Evolutionary conservation across 1,140 invertebrate species (phyloP).

Genomic region (Drosophila nebulosa): DNA sequence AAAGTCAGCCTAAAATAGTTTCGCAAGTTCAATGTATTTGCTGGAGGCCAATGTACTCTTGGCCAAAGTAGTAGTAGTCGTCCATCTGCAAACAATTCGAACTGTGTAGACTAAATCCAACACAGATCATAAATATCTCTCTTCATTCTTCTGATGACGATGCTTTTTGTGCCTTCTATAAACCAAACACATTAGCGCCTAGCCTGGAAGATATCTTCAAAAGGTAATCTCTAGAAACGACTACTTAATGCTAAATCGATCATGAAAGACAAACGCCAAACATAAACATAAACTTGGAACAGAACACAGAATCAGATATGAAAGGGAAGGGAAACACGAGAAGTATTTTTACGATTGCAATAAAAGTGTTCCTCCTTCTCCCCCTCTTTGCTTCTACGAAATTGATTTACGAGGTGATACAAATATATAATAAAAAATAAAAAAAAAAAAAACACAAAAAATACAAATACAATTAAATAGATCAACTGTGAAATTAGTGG

Average conservation of each 20-base stretch:
- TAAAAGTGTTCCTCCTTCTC: constrained; percentile 50
- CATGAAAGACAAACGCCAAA: constrained; percentile 42
- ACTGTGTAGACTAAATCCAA: neutral
- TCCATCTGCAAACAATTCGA: constrained; percentile 32
- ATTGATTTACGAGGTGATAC: constrained; percentile 66
- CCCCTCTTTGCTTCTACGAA: constrained; percentile 10
- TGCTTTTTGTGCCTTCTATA: constrained; percentile 9
- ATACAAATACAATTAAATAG: constrained; percentile 3
- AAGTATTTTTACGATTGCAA: constrained; percentile 52
- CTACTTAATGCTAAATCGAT: constrained; percentile 58
- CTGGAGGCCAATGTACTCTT: constrained; percentile 32
- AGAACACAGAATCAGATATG: neutral
- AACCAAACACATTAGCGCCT: constrained; percentile 58
- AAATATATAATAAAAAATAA: constrained; percentile 11
- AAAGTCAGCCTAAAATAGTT: neutral
- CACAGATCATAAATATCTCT: constrained; percentile 33
- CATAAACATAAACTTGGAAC: constrained; percentile 35
- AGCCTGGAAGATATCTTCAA: constrained; percentile 9
- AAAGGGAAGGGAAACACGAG: neutral
- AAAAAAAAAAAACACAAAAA: constrained; percentile 2
- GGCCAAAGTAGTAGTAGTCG: neutral
- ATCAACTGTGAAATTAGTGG: constrained; percentile 32
- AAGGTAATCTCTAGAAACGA: constrained; percentile 14
- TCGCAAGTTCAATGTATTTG: constrained; percentile 50
- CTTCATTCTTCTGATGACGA: neutral